Percentiles rank a stretch among this genome's conserved stretches.
These are phyloP conservation scores for Pristionchus entomophagus DNA, from an alignment of 2,888 invertebrate species.

Conservation along the genomic window DNA sequence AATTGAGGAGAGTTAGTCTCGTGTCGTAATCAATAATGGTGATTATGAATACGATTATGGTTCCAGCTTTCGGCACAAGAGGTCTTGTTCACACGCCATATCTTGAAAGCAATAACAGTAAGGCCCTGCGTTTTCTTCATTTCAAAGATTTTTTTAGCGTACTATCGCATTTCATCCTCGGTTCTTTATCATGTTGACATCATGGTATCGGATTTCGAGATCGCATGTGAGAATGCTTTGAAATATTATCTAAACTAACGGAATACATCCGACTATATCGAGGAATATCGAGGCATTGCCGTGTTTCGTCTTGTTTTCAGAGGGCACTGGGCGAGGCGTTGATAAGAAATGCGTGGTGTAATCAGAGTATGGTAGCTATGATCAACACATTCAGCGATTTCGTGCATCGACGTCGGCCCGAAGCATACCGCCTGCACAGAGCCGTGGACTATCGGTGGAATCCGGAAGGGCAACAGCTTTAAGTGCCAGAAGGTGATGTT, in stretches of 20 bases:
- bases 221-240: neutral
- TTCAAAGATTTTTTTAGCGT: too few species aligned
- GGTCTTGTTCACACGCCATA: neutral
- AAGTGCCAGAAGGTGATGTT: neutral
- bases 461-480: neutral
- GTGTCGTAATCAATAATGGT: too few species aligned
- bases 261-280: neutral
- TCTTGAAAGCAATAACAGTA: too few species aligned
- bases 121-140: too few species aligned
- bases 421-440: neutral
- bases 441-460: neutral
- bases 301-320: neutral
- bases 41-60: neutral
- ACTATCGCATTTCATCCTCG: too few species aligned
- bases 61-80: neutral
- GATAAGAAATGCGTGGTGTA: neutral
- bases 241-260: neutral
- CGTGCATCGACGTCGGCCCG: neutral
- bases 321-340: neutral
- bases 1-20: too few species aligned
- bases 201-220: too few species aligned
- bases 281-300: neutral
- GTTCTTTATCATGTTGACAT: too few species aligned
- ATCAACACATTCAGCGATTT: neutral
- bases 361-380: neutral